A percentile compares a stretch with the other conserved stretches of the same genome.
Conservation (phyloP, 2,888 invertebrate genomes). For the Leptarthrus brevirostris region DNA sequence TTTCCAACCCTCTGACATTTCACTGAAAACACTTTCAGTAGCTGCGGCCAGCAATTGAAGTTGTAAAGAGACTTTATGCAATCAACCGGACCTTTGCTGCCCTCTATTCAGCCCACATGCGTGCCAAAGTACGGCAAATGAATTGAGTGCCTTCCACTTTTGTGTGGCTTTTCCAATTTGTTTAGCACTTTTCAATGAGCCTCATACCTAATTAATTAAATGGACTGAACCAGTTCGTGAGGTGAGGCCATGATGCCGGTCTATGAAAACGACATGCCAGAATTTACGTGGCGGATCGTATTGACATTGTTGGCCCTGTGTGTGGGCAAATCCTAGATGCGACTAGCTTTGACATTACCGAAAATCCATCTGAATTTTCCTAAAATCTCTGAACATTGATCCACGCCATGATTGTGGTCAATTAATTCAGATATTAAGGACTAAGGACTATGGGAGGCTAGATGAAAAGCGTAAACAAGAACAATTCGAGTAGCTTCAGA, state of each 20-base stretch:
- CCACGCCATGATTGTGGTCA: neutral
- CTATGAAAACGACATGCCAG: too few species aligned
- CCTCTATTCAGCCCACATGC: too few species aligned
- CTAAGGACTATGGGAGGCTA: too few species aligned
- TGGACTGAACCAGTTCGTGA: constrained; percentile 26
- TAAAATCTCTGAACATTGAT: constrained; percentile 24
- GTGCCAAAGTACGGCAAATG: neutral
- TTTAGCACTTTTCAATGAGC: constrained; percentile 36
- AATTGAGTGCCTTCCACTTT: constrained; percentile 37
- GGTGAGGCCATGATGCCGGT: neutral
- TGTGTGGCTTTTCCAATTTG: constrained; percentile 42
- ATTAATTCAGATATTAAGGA: neutral
- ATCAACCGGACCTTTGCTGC: too few species aligned
- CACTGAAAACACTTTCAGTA: too few species aligned
- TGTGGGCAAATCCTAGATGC: too few species aligned
- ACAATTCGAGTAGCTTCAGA: neutral
- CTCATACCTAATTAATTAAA: constrained; percentile 41
- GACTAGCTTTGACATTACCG: constrained; percentile 11
- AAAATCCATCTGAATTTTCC: neutral
- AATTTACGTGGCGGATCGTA: too few species aligned
- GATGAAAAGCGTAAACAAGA: neutral
- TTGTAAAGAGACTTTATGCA: too few species aligned
- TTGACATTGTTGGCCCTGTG: neutral
- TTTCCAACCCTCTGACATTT: too few species aligned
- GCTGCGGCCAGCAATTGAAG: too few species aligned